phyloP scores from a whole-genome alignment of 2,888 invertebrate genomes.

The Poecilus cupreus region DNA sequence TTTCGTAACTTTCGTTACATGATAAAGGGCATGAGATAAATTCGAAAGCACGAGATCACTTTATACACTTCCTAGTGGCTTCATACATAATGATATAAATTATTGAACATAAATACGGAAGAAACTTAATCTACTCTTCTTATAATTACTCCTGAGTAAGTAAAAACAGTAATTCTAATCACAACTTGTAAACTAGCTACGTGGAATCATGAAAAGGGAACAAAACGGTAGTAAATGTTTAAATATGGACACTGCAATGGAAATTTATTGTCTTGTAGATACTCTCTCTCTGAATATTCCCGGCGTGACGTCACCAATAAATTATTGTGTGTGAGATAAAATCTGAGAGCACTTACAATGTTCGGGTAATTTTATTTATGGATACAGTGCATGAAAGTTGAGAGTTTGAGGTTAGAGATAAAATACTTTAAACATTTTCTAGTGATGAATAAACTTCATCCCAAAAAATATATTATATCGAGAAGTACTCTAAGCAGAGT shows the following conservation, averaged over 20 bases:
- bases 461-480: too few relatives aligned
- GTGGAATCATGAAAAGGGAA: not conserved
- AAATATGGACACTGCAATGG: not conserved
- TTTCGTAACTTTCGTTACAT: not conserved
- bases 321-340: constrained; percentile 19
- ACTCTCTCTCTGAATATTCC: not conserved
- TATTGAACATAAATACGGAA: constrained; percentile 39
- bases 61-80: constrained; percentile 11
- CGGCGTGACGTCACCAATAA: constrained; percentile 4
- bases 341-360: constrained; percentile 2
- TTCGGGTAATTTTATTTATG: not conserved
- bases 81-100: constrained; percentile 38
- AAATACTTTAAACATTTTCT: not conserved
- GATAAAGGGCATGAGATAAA: constrained; percentile 22
- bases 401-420: constrained; percentile 6
- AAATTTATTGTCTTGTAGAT: constrained; percentile 12
- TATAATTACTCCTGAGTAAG: constrained; percentile 10
- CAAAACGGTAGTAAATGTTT: not conserved
- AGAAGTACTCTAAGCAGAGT: too few relatives aligned
- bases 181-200: not conserved
- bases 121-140: not conserved
- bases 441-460: too few relatives aligned
- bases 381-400: not conserved
- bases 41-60: constrained; percentile 23
- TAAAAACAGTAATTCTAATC: not conserved